Conservation (phyloP, 1,140 invertebrate genomes). For the Cydia splendana region DNA sequence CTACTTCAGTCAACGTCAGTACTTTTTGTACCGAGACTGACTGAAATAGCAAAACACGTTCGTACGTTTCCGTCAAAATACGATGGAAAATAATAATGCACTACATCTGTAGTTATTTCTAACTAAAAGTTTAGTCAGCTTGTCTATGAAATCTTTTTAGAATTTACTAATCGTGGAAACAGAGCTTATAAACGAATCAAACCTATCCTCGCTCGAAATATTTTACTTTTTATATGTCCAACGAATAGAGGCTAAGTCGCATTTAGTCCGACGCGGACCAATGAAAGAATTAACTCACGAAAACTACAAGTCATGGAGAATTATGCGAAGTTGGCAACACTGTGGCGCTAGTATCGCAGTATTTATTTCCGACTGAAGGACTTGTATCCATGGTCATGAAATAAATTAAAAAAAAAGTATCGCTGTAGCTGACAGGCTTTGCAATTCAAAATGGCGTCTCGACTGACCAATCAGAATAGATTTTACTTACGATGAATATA, state of each 20-base stretch:
- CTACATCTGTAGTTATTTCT: not conserved
- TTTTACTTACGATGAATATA: not conserved
- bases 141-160: not conserved
- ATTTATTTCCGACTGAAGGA: too few relatives aligned
- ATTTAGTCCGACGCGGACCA: constrained; percentile 43
- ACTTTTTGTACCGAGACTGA: too few relatives aligned
- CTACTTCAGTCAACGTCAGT: too few relatives aligned
- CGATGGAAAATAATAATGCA: too few relatives aligned
- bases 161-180: not conserved
- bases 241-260: constrained; percentile 58
- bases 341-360: constrained; percentile 13
- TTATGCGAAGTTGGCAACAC: not conserved
- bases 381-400: too few relatives aligned
- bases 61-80: too few relatives aligned
- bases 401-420: not conserved
- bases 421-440: not conserved
- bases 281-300: constrained; percentile 39
- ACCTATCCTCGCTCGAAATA: constrained; percentile 39
- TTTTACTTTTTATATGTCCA: constrained; percentile 52
- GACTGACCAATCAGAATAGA: not conserved
- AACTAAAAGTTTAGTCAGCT: not conserved
- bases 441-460: not conserved
- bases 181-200: constrained; percentile 12
- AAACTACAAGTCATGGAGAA: not conserved
- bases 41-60: too few relatives aligned